Conservation (phyloP, 2,888 invertebrate genomes). For the Corbicula japonica region DNA sequence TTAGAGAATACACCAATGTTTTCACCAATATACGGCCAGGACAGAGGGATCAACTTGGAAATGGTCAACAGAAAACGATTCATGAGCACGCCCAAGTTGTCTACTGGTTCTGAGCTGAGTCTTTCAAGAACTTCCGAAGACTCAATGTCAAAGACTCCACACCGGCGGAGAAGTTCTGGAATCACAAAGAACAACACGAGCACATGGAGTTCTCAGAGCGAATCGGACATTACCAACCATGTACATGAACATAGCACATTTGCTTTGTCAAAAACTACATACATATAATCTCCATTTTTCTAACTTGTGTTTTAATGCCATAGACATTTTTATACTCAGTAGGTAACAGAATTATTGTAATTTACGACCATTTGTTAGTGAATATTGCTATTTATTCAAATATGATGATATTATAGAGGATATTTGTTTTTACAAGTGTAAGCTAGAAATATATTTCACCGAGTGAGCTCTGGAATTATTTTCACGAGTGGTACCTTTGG, state of each 20-base stretch:
- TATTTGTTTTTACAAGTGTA: too few relatives aligned
- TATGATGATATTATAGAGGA: too few relatives aligned
- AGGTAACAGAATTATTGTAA: too few relatives aligned
- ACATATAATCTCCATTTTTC: too few relatives aligned
- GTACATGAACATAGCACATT: conserved; percentile 33
- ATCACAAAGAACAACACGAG: conserved; percentile 52
- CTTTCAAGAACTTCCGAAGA: conserved; percentile 22
- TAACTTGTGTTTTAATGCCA: too few relatives aligned
- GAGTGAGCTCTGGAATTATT: too few relatives aligned
- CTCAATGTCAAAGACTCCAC: conserved; percentile 39
- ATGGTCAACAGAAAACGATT: conserved; percentile 47
- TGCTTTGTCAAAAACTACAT: conserved; percentile 56
- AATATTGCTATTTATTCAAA: too few relatives aligned
- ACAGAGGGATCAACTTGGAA: conserved; percentile 16
- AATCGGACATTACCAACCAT: conserved; percentile 25
- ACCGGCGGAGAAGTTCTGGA: conserved; percentile 27
- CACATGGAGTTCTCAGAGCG: conserved; percentile 62
- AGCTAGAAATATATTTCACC: too few relatives aligned
- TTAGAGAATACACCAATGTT: conserved; percentile 76
- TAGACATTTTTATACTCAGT: too few relatives aligned
- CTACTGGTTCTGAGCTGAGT: conserved; percentile 40
- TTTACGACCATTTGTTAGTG: too few relatives aligned
- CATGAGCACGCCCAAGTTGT: conserved; percentile 67
- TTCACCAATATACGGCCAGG: conserved; percentile 70
- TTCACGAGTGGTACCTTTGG: too few relatives aligned